Base-by-base conservation (phyloP, 2,113 vertebrate genomes). In the Pipa parva region DNA sequence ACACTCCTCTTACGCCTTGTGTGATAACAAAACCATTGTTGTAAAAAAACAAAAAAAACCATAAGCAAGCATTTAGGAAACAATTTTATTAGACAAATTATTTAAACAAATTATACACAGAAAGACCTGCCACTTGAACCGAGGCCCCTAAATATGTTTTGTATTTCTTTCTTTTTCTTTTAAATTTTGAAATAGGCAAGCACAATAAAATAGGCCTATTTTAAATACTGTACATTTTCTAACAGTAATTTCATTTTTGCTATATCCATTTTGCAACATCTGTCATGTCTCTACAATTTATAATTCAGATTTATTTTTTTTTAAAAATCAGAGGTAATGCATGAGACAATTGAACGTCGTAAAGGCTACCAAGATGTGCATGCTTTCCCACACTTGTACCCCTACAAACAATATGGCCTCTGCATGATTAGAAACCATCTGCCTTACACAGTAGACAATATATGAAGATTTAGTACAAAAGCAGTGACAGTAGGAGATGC, bases 31-130 rank as follows among this genome's bases (percentile, higher is more conserved):
- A n/a, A n/a, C n/a, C n/a, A n/a, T n/a, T n/a, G n/a, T n/a, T n/a
- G n/a, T n/a, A n/a, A n/a, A n/a, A n/a, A n/a, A n/a, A n/a, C n/a
- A n/a, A n/a, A n/a, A 73, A 74, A 54, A 72, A 72, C 78, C 66
- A 76, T 85, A 74, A 79, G 86, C 1, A 46, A 78, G 87, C 77
- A 88, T 97, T 95, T 99, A 98, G 89, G 97, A 98, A 99, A 99
- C 92, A 90, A 93, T 95, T 99, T 99, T 99, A 99, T 99, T 99
- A 98, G 97, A 98, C 95, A 99, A 98, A 98, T 97, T 97, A 96
- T 98, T 97, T 99, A 98, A 95, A 98, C 97, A 99, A 98, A 98
- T 98, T 97, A 97, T 97, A 97, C 97, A 99, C 97, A 97, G 95
- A 99, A 99, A 98, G 97, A 94, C 95, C 95, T 93, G 95, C 92